phyloP scores from a whole-genome alignment of 23 tunicate species.

The Diplosoma virens region DNA sequence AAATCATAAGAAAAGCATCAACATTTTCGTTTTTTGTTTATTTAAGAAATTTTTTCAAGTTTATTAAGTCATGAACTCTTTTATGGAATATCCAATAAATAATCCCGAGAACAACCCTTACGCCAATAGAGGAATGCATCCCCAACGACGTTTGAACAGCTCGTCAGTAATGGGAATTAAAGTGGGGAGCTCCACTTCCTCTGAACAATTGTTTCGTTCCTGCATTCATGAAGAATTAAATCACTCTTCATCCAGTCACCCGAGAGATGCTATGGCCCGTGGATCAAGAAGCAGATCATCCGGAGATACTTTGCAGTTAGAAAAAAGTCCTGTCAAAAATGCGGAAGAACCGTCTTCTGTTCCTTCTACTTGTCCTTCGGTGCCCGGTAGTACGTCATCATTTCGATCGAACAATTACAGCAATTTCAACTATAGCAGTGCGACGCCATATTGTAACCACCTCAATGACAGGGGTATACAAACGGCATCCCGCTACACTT shows the following conservation, averaged over 20 bases:
- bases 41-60: too few relatives aligned
- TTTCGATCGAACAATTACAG: not conserved
- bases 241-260: not conserved
- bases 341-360: slow-evolving; percentile 38
- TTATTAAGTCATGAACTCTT: slow-evolving; percentile 89
- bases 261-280: not conserved
- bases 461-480: slow-evolving; percentile 1
- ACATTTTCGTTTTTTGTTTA: too few relatives aligned
- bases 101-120: slow-evolving; percentile 55
- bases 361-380: slow-evolving; percentile 19
- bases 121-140: slow-evolving; percentile 28
- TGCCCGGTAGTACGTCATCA: not conserved
- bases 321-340: slow-evolving; percentile 22
- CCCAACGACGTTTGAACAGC: not conserved
- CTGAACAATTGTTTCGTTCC: slow-evolving; percentile 13
- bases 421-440: not conserved
- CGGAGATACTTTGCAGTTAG: not conserved
- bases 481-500: slow-evolving; percentile 26
- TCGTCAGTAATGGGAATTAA: slow-evolving; percentile 8
- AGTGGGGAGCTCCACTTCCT: not conserved
- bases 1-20: too few relatives aligned
- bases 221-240: not conserved
- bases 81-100: slow-evolving; percentile 80
- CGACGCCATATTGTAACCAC: slow-evolving; percentile 34
- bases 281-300: too few relatives aligned